A percentile compares a stretch with the other conserved stretches of the same genome.
Conservation (phyloP, 2,113 vertebrate genomes). For the Arothron firmamentum region DNA sequence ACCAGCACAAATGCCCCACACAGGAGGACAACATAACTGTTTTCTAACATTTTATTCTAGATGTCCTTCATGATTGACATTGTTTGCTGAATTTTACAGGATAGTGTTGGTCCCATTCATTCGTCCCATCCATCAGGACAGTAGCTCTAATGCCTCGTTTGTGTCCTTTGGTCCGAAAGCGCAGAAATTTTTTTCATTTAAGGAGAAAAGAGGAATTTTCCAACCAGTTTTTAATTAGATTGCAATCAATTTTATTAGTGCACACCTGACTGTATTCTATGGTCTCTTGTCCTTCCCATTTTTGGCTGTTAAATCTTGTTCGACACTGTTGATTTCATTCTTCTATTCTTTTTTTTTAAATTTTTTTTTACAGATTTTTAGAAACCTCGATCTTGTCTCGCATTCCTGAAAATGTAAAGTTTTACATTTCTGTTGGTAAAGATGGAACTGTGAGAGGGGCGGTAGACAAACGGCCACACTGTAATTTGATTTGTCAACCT, state of each 20-base stretch:
- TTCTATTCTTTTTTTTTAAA: not conserved
- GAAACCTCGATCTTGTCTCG: not conserved
- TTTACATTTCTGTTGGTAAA: not conserved
- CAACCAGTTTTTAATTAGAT: not conserved
- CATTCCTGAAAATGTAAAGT: not conserved
- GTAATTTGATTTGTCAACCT: not conserved
- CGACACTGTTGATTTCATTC: constrained; percentile 15
- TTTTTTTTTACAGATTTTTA: constrained; percentile 23
- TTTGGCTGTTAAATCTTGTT: constrained; percentile 12
- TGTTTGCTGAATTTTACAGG: not conserved
- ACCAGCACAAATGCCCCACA: constrained; percentile 39
- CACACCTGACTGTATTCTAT: not conserved
- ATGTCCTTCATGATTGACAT: constrained; percentile 20
- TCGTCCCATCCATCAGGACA: no score
- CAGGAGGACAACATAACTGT: constrained; percentile 34
- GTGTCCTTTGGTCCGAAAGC: no score
- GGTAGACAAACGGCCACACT: not conserved
- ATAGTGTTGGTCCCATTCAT: no score
- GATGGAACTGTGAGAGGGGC: not conserved
- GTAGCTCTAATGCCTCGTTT: no score
- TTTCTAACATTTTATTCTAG: constrained; percentile 56
- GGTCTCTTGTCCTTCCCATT: constrained; percentile 7
- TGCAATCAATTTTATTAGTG: not conserved
- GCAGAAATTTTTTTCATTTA: no score
- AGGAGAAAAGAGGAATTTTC: not conserved